Evolutionary conservation across 2,113 vertebrate genomes (phyloP), one percentile per base, ranked within the genome.

Genomic region (Cryptotis parvus): DNA sequence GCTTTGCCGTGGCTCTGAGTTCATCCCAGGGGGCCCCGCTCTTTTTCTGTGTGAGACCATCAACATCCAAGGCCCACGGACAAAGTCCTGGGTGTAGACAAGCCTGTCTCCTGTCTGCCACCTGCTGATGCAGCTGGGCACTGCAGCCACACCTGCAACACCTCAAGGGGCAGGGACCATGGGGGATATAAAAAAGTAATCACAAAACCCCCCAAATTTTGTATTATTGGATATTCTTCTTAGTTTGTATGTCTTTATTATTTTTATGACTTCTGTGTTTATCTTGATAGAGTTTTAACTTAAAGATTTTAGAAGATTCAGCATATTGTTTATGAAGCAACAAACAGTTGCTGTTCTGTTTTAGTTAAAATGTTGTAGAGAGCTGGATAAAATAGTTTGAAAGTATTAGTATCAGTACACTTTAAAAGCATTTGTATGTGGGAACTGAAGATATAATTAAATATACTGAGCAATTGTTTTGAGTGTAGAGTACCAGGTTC

Each of bases 281-380:
- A 55, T 41, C 29, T 87, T 84, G 37, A 4, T 16, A 66, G 41
- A 73, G 12, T 78, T 92, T 79, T 12, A 11, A n/a, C 37, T 75
- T 39, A 33, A 80, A 55, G 11, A 58, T 61, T 77, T 94, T 26
- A 77, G 41, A 84, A 73, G 29, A n/a, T 87, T 73, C 14, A 58
- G 58, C 73, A 15, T 26, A 15, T 77, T 39, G 41, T 58, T 72
- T 35, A 76, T 22, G 26, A 82, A 3, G 26, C 55, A 9, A n/a
- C 15, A 74, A 33, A 4, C 4, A 37, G 2, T 81, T 78, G 9
- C 37, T 70, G 8, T 66, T 87, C 1, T 45, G 58, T 24, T 49
- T 66, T 80, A 76, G 70, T 31, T 6, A 65, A 33, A 80, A 84
- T 80, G 69, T 18, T 81, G 11, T 9, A 68, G 39, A 79, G 58